A percentile compares a stretch with the other conserved stretches of the same genome.
phyloP scores from a whole-genome alignment of 2,888 invertebrate species.

The Schrankia costaestrigalis region DNA sequence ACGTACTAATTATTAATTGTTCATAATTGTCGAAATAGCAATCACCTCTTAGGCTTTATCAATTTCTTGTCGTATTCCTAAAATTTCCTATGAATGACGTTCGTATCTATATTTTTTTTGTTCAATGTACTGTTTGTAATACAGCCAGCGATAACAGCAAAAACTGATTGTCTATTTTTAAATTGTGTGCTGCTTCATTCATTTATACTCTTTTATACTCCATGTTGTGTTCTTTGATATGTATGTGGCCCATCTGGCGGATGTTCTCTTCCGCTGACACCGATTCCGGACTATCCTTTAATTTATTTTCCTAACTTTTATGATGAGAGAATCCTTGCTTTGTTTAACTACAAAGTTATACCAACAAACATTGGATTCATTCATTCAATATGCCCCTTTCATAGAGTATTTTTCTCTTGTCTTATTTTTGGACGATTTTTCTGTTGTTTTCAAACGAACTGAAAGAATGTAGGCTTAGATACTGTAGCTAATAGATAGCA shows the following conservation, averaged over 20 bases:
- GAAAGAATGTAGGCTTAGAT: slow-evolving; percentile 33
- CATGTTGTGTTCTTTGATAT: slow-evolving; percentile 32
- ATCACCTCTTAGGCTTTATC: too few relatives aligned
- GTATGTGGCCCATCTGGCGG: slow-evolving; percentile 74
- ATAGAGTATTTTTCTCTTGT: too few relatives aligned
- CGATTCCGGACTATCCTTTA: slow-evolving; percentile 68
- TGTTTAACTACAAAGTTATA: slow-evolving; percentile 43
- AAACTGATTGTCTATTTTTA: too few relatives aligned
- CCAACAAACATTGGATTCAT: slow-evolving; percentile 52
- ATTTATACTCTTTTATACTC: slow-evolving; percentile 20
- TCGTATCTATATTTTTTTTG: too few relatives aligned
- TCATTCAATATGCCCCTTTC: slow-evolving; percentile 41
- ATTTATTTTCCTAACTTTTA: slow-evolving; percentile 70
- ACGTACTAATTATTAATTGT: too few relatives aligned
- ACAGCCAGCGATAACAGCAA: too few relatives aligned
- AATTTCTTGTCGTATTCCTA: too few relatives aligned
- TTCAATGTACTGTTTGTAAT: too few relatives aligned
- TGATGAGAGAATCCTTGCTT: slow-evolving; percentile 58
- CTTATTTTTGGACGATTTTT: slow-evolving; percentile 7
- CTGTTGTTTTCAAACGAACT: slow-evolving; percentile 12
- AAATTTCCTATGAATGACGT: too few relatives aligned
- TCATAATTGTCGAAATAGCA: too few relatives aligned
- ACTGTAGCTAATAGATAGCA: slow-evolving; percentile 49
- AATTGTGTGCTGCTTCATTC: slow-evolving; percentile 7
- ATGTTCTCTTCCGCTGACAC: slow-evolving; percentile 72